Conservation (phyloP, 92 coral and sea anemone genomes). For the Hydrozoanthus gracilis region DNA sequence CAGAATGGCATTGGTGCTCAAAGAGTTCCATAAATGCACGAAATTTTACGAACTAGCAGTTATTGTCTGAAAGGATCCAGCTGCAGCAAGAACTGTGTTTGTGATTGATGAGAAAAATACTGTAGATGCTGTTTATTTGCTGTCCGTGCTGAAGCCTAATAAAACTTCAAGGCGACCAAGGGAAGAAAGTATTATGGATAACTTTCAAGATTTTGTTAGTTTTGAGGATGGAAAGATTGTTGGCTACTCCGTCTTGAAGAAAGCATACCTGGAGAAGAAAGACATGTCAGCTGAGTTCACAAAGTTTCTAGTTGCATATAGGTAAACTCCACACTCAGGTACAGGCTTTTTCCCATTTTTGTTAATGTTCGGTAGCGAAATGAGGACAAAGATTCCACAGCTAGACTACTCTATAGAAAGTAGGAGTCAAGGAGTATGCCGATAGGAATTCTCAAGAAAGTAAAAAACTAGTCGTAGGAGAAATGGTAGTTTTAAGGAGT, state of each 20-base stretch:
- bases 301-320: constrained; percentile 19
- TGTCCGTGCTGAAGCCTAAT: constrained; percentile 52
- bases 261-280: constrained; percentile 41
- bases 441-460: constrained; percentile 31
- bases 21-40: constrained; percentile 41
- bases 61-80: constrained; percentile 26
- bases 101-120: constrained; percentile 31
- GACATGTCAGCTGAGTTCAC: constrained; percentile 29
- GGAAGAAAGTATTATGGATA: constrained; percentile 46
- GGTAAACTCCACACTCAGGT: constrained; percentile 18
- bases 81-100: constrained; percentile 23
- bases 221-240: constrained; percentile 41
- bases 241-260: constrained; percentile 34
- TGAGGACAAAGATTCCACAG: constrained; percentile 38
- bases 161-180: constrained; percentile 18
- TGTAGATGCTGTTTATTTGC: constrained; percentile 51
- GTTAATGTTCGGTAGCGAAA: constrained; percentile 7
- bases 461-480: constrained; percentile 21
- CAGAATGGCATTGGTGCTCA: constrained; percentile 41
- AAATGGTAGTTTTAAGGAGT: constrained; percentile 29
- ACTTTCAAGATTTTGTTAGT: constrained; percentile 45
- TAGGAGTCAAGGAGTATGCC: constrained; percentile 40
- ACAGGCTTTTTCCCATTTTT: constrained; percentile 11
- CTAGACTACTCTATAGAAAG: constrained; percentile 20
- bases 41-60: constrained; percentile 49